phyloP scores from a whole-genome alignment of 2,888 invertebrate species.

The Rhaphigaster nebulosa region DNA sequence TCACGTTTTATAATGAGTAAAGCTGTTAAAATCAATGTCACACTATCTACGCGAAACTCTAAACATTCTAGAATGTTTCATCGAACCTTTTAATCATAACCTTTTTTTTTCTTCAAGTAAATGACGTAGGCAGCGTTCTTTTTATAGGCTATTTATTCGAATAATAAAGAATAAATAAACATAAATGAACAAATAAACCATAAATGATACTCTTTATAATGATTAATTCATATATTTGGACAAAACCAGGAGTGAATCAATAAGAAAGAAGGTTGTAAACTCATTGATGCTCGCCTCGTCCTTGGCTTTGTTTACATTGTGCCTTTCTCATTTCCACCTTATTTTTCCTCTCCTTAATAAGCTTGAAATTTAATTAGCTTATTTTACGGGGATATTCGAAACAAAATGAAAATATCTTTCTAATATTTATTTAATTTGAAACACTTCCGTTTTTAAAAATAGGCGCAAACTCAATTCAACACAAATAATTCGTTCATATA shows the following conservation, averaged over 20 bases:
- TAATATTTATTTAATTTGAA: too few relatives aligned
- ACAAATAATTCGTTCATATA: too few relatives aligned
- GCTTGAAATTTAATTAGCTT: neutral
- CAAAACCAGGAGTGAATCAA: neutral
- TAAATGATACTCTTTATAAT: too few relatives aligned
- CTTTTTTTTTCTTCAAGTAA: neutral
- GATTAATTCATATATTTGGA: neutral
- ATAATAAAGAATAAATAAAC: neutral
- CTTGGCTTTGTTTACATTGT: conserved; percentile 26
- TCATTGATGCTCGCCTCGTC: neutral
- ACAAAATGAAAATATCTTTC: too few relatives aligned
- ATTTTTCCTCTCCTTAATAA: neutral
- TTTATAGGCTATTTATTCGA: neutral
- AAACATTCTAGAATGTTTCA: too few relatives aligned
- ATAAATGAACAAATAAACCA: too few relatives aligned
- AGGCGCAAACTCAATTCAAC: too few relatives aligned
- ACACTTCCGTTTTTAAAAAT: too few relatives aligned
- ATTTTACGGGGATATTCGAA: neutral
- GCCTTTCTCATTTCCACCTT: conserved; percentile 25
- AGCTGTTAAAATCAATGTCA: too few relatives aligned
- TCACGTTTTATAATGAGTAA: too few relatives aligned
- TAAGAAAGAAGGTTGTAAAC: neutral
- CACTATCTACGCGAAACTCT: too few relatives aligned
- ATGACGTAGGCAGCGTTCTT: neutral
- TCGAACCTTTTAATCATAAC: too few relatives aligned